Evolutionary conservation across 2,113 vertebrate genomes (phyloP).

Genomic region (Desmodus rotundus): DNA sequence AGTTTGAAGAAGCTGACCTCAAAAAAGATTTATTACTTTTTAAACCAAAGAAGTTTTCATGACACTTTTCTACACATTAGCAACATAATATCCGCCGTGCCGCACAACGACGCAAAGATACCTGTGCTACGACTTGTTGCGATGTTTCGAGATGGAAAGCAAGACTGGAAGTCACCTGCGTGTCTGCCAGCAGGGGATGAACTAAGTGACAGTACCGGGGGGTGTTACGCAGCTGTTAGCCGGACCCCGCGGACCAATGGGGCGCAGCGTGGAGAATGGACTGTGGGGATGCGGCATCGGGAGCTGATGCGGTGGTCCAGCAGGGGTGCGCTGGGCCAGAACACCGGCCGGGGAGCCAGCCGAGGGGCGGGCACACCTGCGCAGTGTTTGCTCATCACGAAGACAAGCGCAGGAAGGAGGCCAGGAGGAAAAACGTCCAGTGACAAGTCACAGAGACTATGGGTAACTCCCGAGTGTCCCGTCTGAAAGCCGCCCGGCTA

Average conservation of each 20-base stretch:
- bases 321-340: neutral
- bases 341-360: too few species aligned
- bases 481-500: neutral
- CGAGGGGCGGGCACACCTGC: neutral
- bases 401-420: neutral
- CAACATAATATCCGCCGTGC: neutral
- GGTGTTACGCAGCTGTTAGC: neutral
- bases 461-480: too few species aligned
- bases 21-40: neutral
- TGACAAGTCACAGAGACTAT: neutral
- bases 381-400: neutral
- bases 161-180: neutral
- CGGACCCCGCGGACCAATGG: rapidly evolving
- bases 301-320: too few species aligned
- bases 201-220: neutral
- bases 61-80: neutral
- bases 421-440: neutral
- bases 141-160: neutral
- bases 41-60: neutral
- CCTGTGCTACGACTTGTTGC: neutral
- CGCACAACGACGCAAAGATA: neutral
- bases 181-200: neutral
- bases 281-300: too few species aligned
- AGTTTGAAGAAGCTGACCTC: neutral
- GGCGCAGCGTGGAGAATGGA: rapidly evolving